Evolutionary conservation across 2,888 invertebrate species (phyloP), one percentile per base, ranked within the genome.

Genomic region (Portevinia maculata): DNA sequence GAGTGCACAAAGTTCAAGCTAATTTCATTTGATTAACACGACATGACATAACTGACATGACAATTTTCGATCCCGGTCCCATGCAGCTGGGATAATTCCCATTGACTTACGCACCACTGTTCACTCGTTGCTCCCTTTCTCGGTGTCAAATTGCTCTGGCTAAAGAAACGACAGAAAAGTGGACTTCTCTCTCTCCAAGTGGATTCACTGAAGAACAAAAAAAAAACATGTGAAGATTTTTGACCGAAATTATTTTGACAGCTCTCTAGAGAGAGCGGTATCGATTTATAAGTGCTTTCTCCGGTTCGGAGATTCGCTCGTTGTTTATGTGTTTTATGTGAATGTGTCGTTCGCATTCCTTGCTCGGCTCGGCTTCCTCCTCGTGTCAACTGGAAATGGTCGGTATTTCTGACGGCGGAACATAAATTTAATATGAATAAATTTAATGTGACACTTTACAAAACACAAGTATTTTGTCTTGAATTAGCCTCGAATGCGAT

Each of bases 401-500:
- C 60, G 30, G 44, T 67, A 55, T 65, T 79, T 55, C 41, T 41
- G 50, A 69, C 50, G 24, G 30, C 30, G 48, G 11, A 46, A 62
- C 69, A 74, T 79, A 69, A 67, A 73, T 67, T 73, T 52, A 44
- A 69, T 50, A 60, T 75, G 62, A 78, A 57, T 70, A 70, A 50
- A 78, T 70, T 78, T 76, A 71, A 81, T 81, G 81, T 81, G 81
- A 81, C 81, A 81, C 65, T 81, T 81, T 81, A 81, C 81, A 81
- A 81, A 81, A 81, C 81, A 81, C 81, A 70, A 81, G 81, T 71
- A 81, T 83, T 83, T 78, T 83, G 83, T 78, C 67, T 71, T 88
- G 88, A 88, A 88, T 88, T 88, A 89, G 89, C 89, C 89, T 89
- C 90, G 75, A 89, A 89, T 89, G 89, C 89, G 89, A 89, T 89